Percentiles rank a stretch among this genome's conserved stretches.
phyloP scores from a whole-genome alignment of 2,888 invertebrate genomes.

The Lymantria monacha region DNA sequence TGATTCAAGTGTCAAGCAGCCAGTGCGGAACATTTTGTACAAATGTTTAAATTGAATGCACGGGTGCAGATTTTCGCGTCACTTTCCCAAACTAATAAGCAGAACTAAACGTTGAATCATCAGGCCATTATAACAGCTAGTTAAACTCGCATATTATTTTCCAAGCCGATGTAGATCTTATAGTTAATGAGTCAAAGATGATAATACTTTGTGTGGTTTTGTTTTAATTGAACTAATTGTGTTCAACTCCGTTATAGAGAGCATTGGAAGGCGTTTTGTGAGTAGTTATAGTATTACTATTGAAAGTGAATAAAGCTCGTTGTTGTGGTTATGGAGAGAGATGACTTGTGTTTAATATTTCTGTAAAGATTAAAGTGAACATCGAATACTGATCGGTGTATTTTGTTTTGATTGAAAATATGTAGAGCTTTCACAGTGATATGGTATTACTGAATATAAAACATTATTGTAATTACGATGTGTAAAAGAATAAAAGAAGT shows the following conservation, averaged over 20 bases:
- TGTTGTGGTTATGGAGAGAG: slow-evolving; percentile 36
- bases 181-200: slow-evolving; percentile 6
- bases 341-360: slow-evolving; percentile 39
- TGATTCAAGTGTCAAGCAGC: slow-evolving; percentile 14
- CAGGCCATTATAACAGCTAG: slow-evolving; percentile 31
- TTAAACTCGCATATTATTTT: slow-evolving; percentile 19
- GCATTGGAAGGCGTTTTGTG: slow-evolving; percentile 25
- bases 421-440: too few relatives aligned
- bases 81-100: slow-evolving; percentile 56
- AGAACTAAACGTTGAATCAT: slow-evolving; percentile 49
- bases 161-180: slow-evolving; percentile 23
- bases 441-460: too few relatives aligned
- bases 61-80: slow-evolving; percentile 41
- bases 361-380: too few relatives aligned
- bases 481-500: too few relatives aligned
- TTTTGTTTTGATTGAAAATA: too few relatives aligned
- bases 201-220: slow-evolving; percentile 19
- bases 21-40: slow-evolving; percentile 9
- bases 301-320: slow-evolving; percentile 35
- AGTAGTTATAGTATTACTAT: slow-evolving; percentile 19
- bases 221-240: slow-evolving; percentile 41
- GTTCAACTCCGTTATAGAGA: slow-evolving; percentile 27
- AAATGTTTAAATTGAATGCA: slow-evolving; percentile 24
- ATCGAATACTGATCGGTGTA: too few relatives aligned
- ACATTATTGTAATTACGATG: too few relatives aligned